Evolutionary conservation across 1,140 invertebrate genomes (phyloP), one percentile per base, ranked within the genome.

Genomic region (Neocloeon triangulifer): DNA sequence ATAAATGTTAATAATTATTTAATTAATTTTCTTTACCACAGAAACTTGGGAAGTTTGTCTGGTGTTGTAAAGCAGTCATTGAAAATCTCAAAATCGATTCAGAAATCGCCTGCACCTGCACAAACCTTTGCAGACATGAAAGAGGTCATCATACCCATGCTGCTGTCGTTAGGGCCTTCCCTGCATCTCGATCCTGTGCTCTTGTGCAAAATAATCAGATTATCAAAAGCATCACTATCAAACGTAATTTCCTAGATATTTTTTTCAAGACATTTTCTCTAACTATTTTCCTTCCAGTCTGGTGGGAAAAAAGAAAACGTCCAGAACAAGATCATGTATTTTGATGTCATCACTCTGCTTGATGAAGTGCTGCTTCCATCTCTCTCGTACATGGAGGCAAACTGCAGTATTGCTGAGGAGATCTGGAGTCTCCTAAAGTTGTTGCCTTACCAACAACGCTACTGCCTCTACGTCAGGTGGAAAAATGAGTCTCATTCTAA

Each of bases 361-460:
- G 88, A 96, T 46, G 68, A 78, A 12, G 70, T 74, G 2, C 65
- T 97, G 20, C 53, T 98, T 29, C 92, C 92, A 0, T 71, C 85
- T 0, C 55, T 97, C 1, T 84, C 84, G 0, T 70, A 94, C 37
- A 66, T 92, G 57, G 82, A 92, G 38, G 77, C 77, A 38, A 97
- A 96, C 51, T 94, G 86, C 48, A 86, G 82, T 41, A 70, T 96
- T 44, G 80, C 89, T 15, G 89, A 97, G 53, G 88, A 96, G 53
- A 62, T 98, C 21, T 98, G 94, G 81, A 71, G 69, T 25, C 66
- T 96, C 29, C 50, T 99, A 1, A 86, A 85, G 47, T 57, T 79
- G 21, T 92, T 85, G 55, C 79, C 89, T 2, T 97, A 98, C 56
- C 74, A 92, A 45, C 70, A 73, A 51, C 66, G 84, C 34, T 95